phyloP scores from a whole-genome alignment of 35 echinoderm and acorn worm species.

The Lytechinus variegatus region DNA sequence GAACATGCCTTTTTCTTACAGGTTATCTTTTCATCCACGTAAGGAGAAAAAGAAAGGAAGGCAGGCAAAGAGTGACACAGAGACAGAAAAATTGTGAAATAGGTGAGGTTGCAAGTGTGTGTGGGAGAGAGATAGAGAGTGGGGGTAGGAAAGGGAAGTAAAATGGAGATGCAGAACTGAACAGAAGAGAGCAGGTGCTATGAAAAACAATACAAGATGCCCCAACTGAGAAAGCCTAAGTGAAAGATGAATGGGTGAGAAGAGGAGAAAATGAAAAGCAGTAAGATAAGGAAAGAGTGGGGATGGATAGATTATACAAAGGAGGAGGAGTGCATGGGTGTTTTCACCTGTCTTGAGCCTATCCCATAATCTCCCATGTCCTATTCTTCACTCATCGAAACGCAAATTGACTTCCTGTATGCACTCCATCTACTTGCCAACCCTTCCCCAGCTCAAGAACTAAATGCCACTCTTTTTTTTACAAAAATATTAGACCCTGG shows the following conservation, averaged over 20 bases:
- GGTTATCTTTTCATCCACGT: too few relatives aligned
- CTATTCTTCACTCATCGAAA: conserved; percentile 17
- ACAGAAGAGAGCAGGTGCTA: background rate
- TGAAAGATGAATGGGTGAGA: background rate
- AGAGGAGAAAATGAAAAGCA: background rate
- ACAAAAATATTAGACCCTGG: conserved; percentile 10
- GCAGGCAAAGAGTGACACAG: too few relatives aligned
- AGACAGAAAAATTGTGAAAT: too few relatives aligned
- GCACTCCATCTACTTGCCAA: background rate
- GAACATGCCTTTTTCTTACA: too few relatives aligned
- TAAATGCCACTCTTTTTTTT: background rate
- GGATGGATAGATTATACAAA: background rate
- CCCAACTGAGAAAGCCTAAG: background rate
- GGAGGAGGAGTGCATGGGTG: background rate
- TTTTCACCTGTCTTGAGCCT: background rate
- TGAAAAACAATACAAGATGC: background rate
- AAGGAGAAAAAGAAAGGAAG: too few relatives aligned
- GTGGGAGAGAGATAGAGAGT: background rate
- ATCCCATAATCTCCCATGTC: conserved; percentile 26
- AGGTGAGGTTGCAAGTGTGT: too few relatives aligned
- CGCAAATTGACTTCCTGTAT: conserved; percentile 37
- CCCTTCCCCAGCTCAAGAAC: background rate
- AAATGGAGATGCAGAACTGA: background rate
- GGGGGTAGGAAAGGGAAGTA: background rate
- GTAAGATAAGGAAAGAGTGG: background rate